phyloP scores from a whole-genome alignment of 2,888 invertebrate genomes.

The Choreutis nemorana region DNA sequence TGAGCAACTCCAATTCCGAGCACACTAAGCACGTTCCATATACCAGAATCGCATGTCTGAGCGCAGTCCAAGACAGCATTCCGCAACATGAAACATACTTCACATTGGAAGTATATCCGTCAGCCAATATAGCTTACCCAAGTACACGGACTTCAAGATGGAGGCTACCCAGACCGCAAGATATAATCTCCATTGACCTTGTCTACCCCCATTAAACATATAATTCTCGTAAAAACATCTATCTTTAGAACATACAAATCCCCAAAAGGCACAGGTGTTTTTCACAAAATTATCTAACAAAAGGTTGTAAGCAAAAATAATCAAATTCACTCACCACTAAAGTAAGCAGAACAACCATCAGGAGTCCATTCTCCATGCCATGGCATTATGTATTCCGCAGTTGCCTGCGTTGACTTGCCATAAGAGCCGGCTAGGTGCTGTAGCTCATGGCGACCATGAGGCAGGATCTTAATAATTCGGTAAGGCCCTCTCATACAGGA shows the following conservation, averaged over 20 bases:
- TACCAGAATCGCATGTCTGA: constrained; percentile 2
- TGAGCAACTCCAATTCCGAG: neutral
- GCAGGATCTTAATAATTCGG: too few species aligned
- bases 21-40: constrained; percentile 3
- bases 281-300: neutral
- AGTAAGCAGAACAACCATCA: too few species aligned
- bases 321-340: too few species aligned
- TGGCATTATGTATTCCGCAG: too few species aligned
- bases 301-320: constrained; percentile 1
- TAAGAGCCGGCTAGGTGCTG: too few species aligned
- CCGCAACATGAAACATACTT: constrained; percentile 1
- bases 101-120: neutral
- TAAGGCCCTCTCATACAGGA: too few species aligned
- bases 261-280: constrained; percentile 1
- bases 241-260: neutral
- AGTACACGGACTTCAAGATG: constrained; percentile 1
- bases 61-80: constrained; percentile 1
- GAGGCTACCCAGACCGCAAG: constrained; percentile 1
- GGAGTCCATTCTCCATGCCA: too few species aligned
- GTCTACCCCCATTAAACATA: neutral
- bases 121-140: constrained; percentile 1
- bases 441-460: too few species aligned
- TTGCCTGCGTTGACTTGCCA: too few species aligned
- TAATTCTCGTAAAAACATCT: neutral
- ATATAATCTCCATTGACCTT: neutral